Percentiles rank a stretch among this genome's conserved stretches.
These are phyloP conservation scores for Triops cancriformis DNA, from an alignment of 1,140 invertebrate genomes.

Conservation along the genomic window DNA sequence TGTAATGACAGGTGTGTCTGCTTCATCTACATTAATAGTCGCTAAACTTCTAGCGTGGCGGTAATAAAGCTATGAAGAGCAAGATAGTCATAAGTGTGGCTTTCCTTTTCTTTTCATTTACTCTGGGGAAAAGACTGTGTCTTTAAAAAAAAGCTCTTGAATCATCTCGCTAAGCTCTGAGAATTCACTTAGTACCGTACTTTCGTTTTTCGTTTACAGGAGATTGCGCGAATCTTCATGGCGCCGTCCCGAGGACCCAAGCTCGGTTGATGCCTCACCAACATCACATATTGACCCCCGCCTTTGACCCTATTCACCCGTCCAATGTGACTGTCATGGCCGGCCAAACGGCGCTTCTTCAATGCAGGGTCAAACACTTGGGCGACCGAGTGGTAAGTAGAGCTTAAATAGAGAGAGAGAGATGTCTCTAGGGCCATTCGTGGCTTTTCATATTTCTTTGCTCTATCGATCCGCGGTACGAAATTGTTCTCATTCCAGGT, in stretches of 20 bases:
- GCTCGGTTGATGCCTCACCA: not conserved
- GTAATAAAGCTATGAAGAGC: no score
- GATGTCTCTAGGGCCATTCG: not conserved
- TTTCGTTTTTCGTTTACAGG: not conserved
- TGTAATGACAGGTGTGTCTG: no score
- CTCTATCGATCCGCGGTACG: not conserved
- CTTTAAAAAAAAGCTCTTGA: not conserved
- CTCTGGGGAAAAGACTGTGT: not conserved
- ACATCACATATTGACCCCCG: slow-evolving; percentile 15
- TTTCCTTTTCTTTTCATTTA: not conserved
- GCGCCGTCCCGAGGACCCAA: not conserved
- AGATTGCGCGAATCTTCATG: slow-evolving; percentile 13
- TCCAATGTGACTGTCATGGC: slow-evolving; percentile 28
- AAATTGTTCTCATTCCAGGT: slow-evolving; percentile 48
- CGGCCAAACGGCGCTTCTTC: slow-evolving; percentile 29
- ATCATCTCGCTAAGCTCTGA: not conserved
- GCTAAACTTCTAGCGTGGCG: no score
- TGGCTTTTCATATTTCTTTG: not conserved
- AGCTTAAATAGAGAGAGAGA: not conserved
- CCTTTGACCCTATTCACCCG: slow-evolving; percentile 24
- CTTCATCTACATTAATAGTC: no score
- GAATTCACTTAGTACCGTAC: not conserved
- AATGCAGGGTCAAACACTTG: slow-evolving; percentile 29
- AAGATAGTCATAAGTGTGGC: no score
- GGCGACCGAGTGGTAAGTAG: slow-evolving; percentile 29